Evolutionary conservation across 1,140 invertebrate genomes (phyloP).

Genomic region (Drosophila tsacasi): DNA sequence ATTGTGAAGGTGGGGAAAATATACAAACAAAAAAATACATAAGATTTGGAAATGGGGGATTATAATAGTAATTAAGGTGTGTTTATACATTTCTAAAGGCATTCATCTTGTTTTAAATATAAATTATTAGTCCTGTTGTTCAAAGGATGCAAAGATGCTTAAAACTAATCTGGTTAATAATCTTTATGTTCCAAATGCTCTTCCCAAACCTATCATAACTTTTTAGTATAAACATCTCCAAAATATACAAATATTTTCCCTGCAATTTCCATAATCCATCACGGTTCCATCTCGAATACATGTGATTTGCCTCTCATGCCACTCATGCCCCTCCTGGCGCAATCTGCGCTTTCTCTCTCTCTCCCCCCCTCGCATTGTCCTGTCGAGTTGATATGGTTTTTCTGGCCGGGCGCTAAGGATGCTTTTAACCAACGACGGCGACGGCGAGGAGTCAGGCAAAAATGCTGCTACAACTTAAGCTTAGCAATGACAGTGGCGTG

Average conservation of each 20-base stretch:
- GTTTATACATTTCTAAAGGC: not conserved
- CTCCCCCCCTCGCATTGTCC: slow-evolving; percentile 7
- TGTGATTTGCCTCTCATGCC: not conserved
- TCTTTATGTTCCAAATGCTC: not conserved
- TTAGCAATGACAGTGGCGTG: slow-evolving; percentile 68
- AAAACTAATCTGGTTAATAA: not conserved
- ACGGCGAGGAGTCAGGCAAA: slow-evolving; percentile 24
- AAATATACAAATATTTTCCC: not conserved
- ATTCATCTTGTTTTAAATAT: not conserved
- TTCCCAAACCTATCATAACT: no score
- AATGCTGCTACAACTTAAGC: slow-evolving; percentile 74
- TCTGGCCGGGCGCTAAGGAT: slow-evolving; percentile 53
- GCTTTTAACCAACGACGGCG: slow-evolving; percentile 64
- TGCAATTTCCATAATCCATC: slow-evolving; percentile 6
- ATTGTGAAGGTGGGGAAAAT: not conserved
- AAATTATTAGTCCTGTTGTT: not conserved
- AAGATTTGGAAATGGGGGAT: no score
- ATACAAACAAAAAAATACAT: no score
- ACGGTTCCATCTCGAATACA: slow-evolving; percentile 24
- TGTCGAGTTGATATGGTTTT: slow-evolving; percentile 61
- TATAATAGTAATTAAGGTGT: not conserved
- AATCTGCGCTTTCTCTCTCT: not conserved
- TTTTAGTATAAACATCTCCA: not conserved
- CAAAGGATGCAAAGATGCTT: not conserved
- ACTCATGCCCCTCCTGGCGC: not conserved